These are phyloP conservation scores for Erythrolamprus reginae DNA, from an alignment of 2,113 vertebrate species.

Conservation along the genomic window DNA sequence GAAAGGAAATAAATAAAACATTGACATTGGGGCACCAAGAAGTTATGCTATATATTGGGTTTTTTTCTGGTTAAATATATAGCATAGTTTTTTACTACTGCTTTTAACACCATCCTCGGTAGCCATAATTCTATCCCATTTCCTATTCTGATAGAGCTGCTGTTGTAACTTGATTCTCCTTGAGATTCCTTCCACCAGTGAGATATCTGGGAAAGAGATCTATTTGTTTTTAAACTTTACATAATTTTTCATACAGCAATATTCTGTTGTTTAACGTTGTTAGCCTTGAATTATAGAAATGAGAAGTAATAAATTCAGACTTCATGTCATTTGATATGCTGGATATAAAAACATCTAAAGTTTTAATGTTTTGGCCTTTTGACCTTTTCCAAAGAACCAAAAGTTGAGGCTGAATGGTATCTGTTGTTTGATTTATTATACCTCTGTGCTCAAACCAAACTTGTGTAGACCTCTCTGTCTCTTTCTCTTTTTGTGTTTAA, in stretches of 20 bases:
- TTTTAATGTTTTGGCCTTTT: neutral
- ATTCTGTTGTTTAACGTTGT: neutral
- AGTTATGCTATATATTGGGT: neutral
- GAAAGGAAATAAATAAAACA: slow-evolving; percentile 4
- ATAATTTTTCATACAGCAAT: neutral
- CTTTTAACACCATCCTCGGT: neutral
- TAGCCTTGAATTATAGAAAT: neutral
- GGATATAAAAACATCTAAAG: neutral
- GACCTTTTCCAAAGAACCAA: neutral
- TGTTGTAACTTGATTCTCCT: neutral
- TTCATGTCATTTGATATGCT: neutral
- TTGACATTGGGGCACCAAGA: neutral
- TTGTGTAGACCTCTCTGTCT: neutral
- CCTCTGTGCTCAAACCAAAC: neutral
- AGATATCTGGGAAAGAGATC: too few species aligned
- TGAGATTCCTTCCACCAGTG: neutral
- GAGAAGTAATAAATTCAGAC: neutral
- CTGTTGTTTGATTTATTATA: neutral
- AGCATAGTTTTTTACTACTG: neutral
- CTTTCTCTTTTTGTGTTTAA: neutral
- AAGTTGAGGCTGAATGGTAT: neutral
- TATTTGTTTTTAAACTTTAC: neutral
- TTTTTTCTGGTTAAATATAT: neutral
- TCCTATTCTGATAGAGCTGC: neutral
- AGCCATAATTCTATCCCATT: neutral